Evolutionary conservation across 2,888 invertebrate genomes (phyloP).

Genomic region (Anoplius nigerrimus): DNA sequence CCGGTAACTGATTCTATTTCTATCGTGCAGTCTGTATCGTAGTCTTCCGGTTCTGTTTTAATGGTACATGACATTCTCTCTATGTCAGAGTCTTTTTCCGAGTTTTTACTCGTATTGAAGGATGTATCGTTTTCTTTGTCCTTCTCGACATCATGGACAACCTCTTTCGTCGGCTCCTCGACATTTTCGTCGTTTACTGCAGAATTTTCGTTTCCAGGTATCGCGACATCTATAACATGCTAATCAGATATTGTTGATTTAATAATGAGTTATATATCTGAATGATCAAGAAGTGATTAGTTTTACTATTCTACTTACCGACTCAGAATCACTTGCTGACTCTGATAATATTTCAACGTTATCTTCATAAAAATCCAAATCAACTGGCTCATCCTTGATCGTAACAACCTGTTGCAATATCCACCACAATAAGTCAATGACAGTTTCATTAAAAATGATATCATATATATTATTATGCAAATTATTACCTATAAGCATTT

Average conservation of each 20-base stretch:
- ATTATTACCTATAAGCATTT: neutral
- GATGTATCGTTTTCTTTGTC: neutral
- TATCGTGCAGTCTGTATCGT: constrained; percentile 59
- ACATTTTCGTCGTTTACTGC: neutral
- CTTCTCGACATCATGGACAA: neutral
- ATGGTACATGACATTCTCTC: constrained; percentile 74
- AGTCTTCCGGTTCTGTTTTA: constrained; percentile 75
- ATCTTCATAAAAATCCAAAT: constrained; percentile 69
- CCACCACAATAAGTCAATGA: neutral
- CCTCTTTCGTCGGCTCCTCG: constrained; percentile 18
- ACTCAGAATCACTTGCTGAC: constrained; percentile 16
- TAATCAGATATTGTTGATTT: constrained; percentile 2
- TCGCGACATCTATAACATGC: constrained; percentile 13
- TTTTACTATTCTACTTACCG: constrained; percentile 25
- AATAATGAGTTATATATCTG: neutral
- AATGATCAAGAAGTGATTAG: neutral
- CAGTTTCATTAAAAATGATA: neutral
- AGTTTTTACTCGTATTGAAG: constrained; percentile 9
- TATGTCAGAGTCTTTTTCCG: constrained; percentile 6
- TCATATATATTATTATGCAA: neutral
- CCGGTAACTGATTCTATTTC: constrained; percentile 60
- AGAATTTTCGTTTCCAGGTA: neutral
- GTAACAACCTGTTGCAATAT: constrained; percentile 69
- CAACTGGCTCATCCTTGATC: constrained; percentile 79
- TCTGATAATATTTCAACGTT: constrained; percentile 48